Conservation (phyloP, 2,113 vertebrate species). For the Rallus limicola region DNA sequence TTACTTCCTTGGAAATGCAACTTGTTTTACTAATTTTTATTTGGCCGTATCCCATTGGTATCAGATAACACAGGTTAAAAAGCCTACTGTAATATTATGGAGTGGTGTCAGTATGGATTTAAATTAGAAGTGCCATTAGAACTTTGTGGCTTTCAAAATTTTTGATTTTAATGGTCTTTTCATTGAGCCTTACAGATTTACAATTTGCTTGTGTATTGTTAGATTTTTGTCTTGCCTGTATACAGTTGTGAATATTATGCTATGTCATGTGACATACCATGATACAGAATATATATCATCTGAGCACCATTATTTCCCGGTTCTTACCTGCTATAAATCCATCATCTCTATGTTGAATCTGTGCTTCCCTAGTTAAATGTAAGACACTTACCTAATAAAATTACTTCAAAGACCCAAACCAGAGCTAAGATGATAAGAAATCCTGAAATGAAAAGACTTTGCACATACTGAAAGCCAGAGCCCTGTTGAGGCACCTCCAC, state of each 20-base stretch:
- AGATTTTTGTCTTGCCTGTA: neutral
- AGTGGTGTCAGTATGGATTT: neutral
- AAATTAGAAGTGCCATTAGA: neutral
- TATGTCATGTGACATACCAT: neutral
- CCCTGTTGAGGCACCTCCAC: neutral
- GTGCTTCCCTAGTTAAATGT: neutral
- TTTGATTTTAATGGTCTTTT: neutral
- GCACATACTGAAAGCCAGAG: neutral
- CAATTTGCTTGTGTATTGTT: neutral
- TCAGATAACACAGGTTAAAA: neutral
- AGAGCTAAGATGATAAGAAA: neutral
- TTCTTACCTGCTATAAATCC: neutral
- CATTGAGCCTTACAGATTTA: neutral
- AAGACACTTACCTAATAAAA: neutral
- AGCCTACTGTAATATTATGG: neutral
- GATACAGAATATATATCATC: neutral
- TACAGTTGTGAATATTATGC: neutral
- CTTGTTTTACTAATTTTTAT: slow-evolving; percentile 64
- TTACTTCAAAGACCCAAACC: neutral
- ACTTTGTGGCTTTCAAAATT: neutral
- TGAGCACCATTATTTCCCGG: neutral
- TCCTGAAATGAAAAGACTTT: neutral
- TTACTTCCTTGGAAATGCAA: slow-evolving; percentile 58
- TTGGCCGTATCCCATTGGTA: slow-evolving; percentile 6
- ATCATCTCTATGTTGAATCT: neutral